Evolutionary conservation across 2,797 vertebrate genomes (phyloP).

Genomic region (Podarcis lilfordi): DNA sequence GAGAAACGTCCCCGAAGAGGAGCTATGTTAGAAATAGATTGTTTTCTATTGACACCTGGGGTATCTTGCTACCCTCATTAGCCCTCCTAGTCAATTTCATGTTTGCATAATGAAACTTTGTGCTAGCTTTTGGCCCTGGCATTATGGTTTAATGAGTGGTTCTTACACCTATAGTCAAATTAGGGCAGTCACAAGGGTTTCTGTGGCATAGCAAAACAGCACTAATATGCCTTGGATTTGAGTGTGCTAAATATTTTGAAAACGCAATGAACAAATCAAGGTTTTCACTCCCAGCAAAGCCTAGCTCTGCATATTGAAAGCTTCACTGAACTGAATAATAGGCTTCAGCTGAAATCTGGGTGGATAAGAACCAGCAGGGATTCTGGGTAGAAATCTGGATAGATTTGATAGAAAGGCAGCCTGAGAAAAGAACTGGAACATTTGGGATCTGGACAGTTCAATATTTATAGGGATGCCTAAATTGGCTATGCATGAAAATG

Average conservation of each 20-base stretch:
- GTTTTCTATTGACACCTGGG: slow-evolving; percentile 49
- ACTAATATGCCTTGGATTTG: neutral
- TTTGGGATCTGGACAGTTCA: neutral
- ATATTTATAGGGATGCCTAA: neutral
- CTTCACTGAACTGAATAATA: slow-evolving; percentile 33
- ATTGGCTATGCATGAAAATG: neutral
- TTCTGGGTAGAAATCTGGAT: slow-evolving; percentile 6
- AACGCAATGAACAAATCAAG: slow-evolving; percentile 39
- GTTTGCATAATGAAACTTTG: slow-evolving; percentile 65
- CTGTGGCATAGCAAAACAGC: slow-evolving; percentile 45
- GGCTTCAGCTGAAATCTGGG: neutral
- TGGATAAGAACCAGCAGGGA: neutral
- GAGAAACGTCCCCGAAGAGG: slow-evolving; percentile 46
- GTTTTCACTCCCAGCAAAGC: slow-evolving; percentile 9
- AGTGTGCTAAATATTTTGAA: slow-evolving; percentile 24
- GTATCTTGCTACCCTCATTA: slow-evolving; percentile 53
- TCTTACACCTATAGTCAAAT: slow-evolving; percentile 61
- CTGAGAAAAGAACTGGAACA: slow-evolving; percentile 22
- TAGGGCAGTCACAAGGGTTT: slow-evolving; percentile 49
- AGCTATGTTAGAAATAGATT: slow-evolving; percentile 30
- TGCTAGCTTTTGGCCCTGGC: slow-evolving; percentile 43
- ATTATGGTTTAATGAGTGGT: slow-evolving; percentile 58
- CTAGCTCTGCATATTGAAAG: slow-evolving; percentile 12
- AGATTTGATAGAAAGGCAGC: neutral
- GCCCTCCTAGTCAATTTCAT: slow-evolving; percentile 53